Evolutionary conservation across 2,113 vertebrate species (phyloP), one percentile per base, ranked within the genome.

Genomic region (Peromyscus californicus): DNA sequence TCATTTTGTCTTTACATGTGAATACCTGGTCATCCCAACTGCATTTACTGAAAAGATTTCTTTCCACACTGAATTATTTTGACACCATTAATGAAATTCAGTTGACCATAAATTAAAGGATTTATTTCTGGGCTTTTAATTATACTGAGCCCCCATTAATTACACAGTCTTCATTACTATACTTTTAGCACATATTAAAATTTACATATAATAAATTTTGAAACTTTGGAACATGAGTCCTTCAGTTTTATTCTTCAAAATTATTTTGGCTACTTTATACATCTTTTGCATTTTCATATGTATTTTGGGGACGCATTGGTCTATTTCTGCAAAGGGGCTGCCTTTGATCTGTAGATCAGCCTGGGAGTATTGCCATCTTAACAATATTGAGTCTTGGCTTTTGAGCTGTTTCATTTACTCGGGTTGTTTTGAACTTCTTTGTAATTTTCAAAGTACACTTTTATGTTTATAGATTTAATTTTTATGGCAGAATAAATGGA

Each of bases 381-480:
- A 54, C 42, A 80, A 51, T 70, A 70, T 39, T 79, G 57, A 76
- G 39, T 80, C 63, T 87, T 79, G 57, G 51, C 72, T 91, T 42
- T 74, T 86, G 39, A 91, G 76, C 22, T 76, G 88, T 85, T 95
- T 54, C 54, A 80, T 87, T 91, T 72, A 95, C 78, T 79, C 69
- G 48, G 22, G 63, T 57, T 75, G 33, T 88, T 26, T 19, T 67
- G 67, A 45, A 67, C 45, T 69, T 51, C 26, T 75, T 83, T 84
- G 39, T 54, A 89, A 59, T 83, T 74, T 94, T 94, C 42, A 94
- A 69, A 88, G 72, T 69, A 29, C 33, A 69, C 7, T 57, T 78
- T 88, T 69, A 39, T 22, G 10, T 84, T 70, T 74, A 16, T 63
- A 22, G 39, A 63, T 63, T 84, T 84, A 63, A 84, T 15, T 65